Evolutionary conservation across 2,113 vertebrate genomes (phyloP).

Genomic region (Ploceus nigricollis): DNA sequence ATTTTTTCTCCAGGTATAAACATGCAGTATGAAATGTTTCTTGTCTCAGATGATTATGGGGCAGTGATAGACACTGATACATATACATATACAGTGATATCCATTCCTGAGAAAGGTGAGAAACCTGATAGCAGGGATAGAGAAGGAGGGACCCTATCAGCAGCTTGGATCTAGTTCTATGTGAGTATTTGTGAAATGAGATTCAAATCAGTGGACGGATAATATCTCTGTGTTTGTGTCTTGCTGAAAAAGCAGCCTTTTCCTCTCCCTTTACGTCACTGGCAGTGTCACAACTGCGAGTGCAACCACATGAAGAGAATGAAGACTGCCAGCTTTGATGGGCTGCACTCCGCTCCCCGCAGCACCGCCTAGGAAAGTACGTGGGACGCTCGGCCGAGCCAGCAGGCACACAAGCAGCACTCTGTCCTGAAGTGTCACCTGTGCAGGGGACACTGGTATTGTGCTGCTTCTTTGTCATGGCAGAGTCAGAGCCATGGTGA

Average conservation of each 20-base stretch:
- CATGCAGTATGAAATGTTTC: neutral
- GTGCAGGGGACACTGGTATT: neutral
- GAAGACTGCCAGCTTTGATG: neutral
- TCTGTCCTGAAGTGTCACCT: neutral
- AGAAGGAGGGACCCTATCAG: neutral
- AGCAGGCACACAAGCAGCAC: neutral
- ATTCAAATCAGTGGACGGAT: slow-evolving; percentile 43
- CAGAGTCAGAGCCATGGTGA: neutral
- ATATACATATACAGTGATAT: neutral
- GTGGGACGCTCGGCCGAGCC: neutral
- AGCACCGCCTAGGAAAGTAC: neutral
- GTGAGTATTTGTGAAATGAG: neutral
- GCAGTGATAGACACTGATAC: neutral
- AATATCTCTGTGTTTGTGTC: neutral
- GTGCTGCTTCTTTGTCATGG: neutral
- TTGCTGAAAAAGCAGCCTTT: slow-evolving; percentile 31
- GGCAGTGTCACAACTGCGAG: neutral
- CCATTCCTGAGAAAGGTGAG: neutral
- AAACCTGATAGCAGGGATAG: neutral
- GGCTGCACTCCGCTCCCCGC: neutral
- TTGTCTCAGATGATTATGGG: neutral
- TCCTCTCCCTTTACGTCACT: slow-evolving; percentile 48
- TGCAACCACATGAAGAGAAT: slow-evolving; percentile 46
- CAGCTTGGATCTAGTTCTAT: neutral
- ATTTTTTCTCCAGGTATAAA: neutral